Evolutionary conservation across 1,140 invertebrate species (phyloP).

Genomic region (Elysia chlorotica): DNA sequence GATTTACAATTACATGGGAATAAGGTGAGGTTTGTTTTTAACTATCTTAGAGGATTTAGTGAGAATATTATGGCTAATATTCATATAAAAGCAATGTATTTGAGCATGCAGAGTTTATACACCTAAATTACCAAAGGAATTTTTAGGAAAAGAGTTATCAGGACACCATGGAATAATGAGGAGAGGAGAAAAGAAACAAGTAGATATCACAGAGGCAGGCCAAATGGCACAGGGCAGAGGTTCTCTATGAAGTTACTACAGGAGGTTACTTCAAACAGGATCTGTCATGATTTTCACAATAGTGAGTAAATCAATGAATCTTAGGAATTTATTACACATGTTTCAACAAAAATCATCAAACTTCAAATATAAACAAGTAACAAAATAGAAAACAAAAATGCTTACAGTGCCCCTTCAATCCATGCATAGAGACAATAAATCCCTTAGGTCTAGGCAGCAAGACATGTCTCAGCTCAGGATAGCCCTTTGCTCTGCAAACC

Average conservation of each 20-base stretch:
- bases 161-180: too few species aligned
- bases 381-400: too few species aligned
- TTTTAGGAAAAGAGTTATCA: too few species aligned
- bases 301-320: not conserved
- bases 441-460: slow-evolving; percentile 91
- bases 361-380: too few species aligned
- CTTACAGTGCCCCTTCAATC: slow-evolving; percentile 55
- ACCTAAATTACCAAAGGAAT: too few species aligned
- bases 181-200: too few species aligned
- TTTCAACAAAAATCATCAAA: not conserved
- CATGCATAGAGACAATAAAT: slow-evolving; percentile 67
- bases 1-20: not conserved
- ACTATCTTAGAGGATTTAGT: not conserved
- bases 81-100: not conserved
- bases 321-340: not conserved
- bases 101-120: too few species aligned
- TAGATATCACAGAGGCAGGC: too few species aligned
- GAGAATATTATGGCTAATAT: not conserved
- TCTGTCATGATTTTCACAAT: not conserved
- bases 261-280: not conserved
- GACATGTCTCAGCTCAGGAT: slow-evolving; percentile 86
- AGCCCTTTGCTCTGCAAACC: slow-evolving; percentile 84
- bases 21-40: not conserved
- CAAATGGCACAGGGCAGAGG: too few species aligned
- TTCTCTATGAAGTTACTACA: not conserved